A percentile compares a stretch with the other conserved stretches of the same genome.
phyloP scores from a whole-genome alignment of 2,888 invertebrate genomes.

The Macaria notata region DNA sequence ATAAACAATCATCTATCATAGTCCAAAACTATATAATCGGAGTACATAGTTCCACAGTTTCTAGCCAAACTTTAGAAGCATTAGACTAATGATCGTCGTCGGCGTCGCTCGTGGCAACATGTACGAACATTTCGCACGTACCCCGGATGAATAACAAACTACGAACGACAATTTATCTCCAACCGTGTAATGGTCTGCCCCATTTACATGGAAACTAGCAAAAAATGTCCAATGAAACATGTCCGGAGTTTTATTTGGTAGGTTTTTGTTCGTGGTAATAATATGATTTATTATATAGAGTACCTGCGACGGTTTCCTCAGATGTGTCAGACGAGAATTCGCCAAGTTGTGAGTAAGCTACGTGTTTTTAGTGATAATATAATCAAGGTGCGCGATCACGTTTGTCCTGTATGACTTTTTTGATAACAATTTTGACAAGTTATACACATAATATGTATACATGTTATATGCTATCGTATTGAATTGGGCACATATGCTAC shows the following conservation, averaged over 20 bases:
- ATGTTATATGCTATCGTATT: background rate
- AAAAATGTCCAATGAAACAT: constrained; percentile 29
- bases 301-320: constrained; percentile 3
- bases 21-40: too few species aligned
- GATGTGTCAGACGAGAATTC: constrained; percentile 8
- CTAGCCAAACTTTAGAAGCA: constrained; percentile 2
- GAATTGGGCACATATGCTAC: background rate
- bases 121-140: constrained; percentile 39
- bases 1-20: too few species aligned
- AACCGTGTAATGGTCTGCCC: constrained; percentile 23
- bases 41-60: too few species aligned
- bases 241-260: constrained; percentile 19
- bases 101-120: constrained; percentile 28
- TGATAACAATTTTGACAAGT: too few species aligned
- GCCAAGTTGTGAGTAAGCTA: background rate
- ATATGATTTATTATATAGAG: constrained; percentile 10
- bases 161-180: constrained; percentile 25
- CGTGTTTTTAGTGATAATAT: background rate
- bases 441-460: too few species aligned
- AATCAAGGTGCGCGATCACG: background rate
- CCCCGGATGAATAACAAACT: constrained; percentile 32
- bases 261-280: constrained; percentile 12
- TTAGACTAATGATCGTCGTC: constrained; percentile 41
- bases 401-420: background rate
- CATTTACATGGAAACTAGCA: constrained; percentile 36